A percentile compares a stretch with the other conserved stretches of the same genome.
Evolutionary conservation across 2,888 invertebrate species (phyloP).

Genomic region (Drosophila bunnanda): DNA sequence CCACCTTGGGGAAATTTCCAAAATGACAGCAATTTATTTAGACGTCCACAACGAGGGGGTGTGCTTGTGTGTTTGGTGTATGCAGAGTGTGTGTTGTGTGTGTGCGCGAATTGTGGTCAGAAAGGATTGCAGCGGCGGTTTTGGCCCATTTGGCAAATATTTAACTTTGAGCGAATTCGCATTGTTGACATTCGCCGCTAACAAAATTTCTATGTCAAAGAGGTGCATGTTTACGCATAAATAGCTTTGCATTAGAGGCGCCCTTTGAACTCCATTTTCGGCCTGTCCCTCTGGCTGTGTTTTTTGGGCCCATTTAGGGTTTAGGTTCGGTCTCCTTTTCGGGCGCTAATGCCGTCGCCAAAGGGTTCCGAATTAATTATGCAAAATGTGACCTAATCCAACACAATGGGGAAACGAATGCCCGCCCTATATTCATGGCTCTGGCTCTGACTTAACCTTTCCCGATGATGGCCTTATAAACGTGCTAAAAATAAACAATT

Average conservation of each 20-base stretch:
- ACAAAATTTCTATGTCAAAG: conserved; percentile 64
- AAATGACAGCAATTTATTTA: conserved; percentile 77
- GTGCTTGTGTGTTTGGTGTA: conserved; percentile 4
- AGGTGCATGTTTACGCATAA: conserved; percentile 73
- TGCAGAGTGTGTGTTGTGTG: neutral
- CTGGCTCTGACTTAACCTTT: conserved; percentile 69
- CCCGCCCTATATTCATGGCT: conserved; percentile 52
- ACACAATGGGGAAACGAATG: conserved; percentile 27
- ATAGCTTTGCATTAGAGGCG: conserved; percentile 52
- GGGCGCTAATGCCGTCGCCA: conserved; percentile 16
- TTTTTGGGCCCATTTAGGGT: conserved; percentile 13
- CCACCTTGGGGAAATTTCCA: conserved; percentile 76
- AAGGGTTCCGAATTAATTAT: conserved; percentile 70
- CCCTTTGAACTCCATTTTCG: conserved; percentile 61
- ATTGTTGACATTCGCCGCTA: conserved; percentile 63
- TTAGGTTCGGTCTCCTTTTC: conserved; percentile 5
- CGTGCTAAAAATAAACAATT: conserved; percentile 79
- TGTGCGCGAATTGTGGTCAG: conserved; percentile 27
- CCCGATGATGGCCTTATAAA: conserved; percentile 75
- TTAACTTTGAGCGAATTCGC: conserved; percentile 64
- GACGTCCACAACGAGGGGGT: conserved; percentile 40
- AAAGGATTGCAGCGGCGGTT: conserved; percentile 54
- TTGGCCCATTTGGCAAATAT: conserved; percentile 63
- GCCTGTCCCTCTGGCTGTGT: neutral
- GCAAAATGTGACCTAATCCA: conserved; percentile 74